These are phyloP conservation scores for Hypercompe scribonia DNA, from an alignment of 2,888 invertebrate species.

Conservation along the genomic window DNA sequence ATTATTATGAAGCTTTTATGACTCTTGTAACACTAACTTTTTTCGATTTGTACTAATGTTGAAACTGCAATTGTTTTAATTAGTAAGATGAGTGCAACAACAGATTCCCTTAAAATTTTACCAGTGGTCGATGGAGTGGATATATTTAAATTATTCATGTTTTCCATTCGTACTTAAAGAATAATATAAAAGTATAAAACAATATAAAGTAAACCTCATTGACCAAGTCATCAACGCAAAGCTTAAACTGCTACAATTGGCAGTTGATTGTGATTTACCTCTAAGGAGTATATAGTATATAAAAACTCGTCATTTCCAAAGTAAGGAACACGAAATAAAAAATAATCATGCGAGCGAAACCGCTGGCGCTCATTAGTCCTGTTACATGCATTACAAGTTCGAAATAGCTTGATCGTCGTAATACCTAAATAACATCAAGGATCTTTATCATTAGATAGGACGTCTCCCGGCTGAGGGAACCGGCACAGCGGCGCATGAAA, in stretches of 20 bases:
- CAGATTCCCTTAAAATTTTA: background rate
- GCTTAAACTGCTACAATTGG: too few species aligned
- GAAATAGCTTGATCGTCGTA: background rate
- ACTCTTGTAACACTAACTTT: slow-evolving; percentile 11
- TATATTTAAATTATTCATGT: too few species aligned
- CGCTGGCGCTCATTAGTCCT: too few species aligned
- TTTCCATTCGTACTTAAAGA: background rate
- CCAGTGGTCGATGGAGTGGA: background rate
- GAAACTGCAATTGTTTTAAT: background rate
- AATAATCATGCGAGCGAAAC: too few species aligned
- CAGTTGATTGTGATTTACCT: too few species aligned
- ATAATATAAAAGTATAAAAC: background rate
- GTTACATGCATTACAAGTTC: too few species aligned
- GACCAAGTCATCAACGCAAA: too few species aligned
- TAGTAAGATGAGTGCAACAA: slow-evolving; percentile 10
- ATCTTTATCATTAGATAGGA: background rate
- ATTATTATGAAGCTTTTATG: slow-evolving; percentile 3
- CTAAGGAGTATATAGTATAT: too few species aligned
- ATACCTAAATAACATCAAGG: background rate
- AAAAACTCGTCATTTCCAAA: too few species aligned
- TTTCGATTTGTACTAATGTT: slow-evolving; percentile 1
- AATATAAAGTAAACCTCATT: background rate
- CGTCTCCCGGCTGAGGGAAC: background rate
- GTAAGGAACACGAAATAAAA: background rate
- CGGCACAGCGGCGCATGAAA: background rate